Base-by-base conservation (phyloP, 2,888 invertebrate species). In the Drosophila formosana region DNA sequence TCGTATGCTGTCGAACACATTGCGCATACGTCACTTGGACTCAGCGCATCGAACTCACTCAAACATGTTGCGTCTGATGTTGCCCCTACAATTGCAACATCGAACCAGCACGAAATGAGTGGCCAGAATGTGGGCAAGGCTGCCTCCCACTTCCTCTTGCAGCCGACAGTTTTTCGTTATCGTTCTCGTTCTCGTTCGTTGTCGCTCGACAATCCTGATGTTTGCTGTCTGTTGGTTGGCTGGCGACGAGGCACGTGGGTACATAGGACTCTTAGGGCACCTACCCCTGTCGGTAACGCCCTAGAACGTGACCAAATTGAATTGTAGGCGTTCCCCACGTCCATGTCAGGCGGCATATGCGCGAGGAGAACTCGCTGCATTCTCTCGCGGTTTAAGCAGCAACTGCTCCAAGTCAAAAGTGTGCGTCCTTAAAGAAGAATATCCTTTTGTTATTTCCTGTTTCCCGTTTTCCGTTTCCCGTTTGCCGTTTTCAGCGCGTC, bases 281-380 rank as follows among this genome's bases (percentile, higher is more conserved):
- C 82, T 82, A 78, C 78, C 86, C 75, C 80, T 55, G 52, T 55
- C 67, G 82, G 90, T 75, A 89, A 90, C 91, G 91, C 91, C 91
- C 90, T 75, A 76, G 86, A 86, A 91, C 91, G 91, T 91, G 91
- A 91, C 91, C 90, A 80, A 89, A 82, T 70, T 72, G 82, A 78
- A 82, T 85, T 78, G 90, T 86, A 88, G 91, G 91, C 90, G 91
- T 82, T 67, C 75, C 77, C 89, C 73, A 73, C 1, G 28, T 18
- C 18, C 18, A 18, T 50, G 64, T 62, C 68, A 79, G 74, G 71
- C 62, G 71, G 47, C 66, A 50, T 25, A 57, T 45, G 65, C 60
- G 23, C 70, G 75, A 65, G 65, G 67, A 67, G 65, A 30, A 13
- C 28, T 41, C 23, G 66, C 51, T 56, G 63, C 58, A 63, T 51